Evolutionary conservation across 2,797 vertebrate species (phyloP), one percentile per base, ranked within the genome.

Genomic region (Cynopterus sphinx): DNA sequence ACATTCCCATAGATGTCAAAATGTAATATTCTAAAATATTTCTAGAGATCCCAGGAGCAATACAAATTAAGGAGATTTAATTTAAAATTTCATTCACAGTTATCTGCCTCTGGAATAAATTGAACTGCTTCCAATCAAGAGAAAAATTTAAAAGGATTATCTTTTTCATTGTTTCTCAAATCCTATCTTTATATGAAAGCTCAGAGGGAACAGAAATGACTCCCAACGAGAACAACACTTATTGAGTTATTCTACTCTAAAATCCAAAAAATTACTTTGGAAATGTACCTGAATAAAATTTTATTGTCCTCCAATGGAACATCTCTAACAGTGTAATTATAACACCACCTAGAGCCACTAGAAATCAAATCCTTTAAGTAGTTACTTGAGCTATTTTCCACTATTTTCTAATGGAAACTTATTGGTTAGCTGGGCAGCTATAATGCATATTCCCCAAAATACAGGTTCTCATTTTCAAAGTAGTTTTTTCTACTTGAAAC

Each of bases 181-280:
- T 82, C 55, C 31, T 74, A 51, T 70, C 85, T 91, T 95, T 92
- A 43, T 51, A 26, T 31, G 41, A 86, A 86, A 90, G 61, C 39
- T 75, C 57, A 51, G 0, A 3, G 53, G 39, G 5, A 79, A 39
- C 46, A 77, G 79, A 41, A 81, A 95, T 84, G 51, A 57, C 17
- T 93, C 65, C 67, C 61, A 71, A 36, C 61, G 84, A 90, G 49
- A 90, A 87, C 16, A 79, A 84, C n/a, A 55, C 49, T 81, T 77
- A 63, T 2, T 53, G 41, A 95, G 26, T 77, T 91, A 82, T 41
- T 90, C 51, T 92, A 78, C 51, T 94, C 95, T 41, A 39, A 93
- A 94, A 85, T 95, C 71, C 61, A 95, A 82, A 93, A 89, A 51
- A n/a, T 82, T 83, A 83, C 57, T 82, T 68, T 95, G 61, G 36